phyloP scores from a whole-genome alignment of 2,888 invertebrate species.

The Hymenopus coronatus region DNA sequence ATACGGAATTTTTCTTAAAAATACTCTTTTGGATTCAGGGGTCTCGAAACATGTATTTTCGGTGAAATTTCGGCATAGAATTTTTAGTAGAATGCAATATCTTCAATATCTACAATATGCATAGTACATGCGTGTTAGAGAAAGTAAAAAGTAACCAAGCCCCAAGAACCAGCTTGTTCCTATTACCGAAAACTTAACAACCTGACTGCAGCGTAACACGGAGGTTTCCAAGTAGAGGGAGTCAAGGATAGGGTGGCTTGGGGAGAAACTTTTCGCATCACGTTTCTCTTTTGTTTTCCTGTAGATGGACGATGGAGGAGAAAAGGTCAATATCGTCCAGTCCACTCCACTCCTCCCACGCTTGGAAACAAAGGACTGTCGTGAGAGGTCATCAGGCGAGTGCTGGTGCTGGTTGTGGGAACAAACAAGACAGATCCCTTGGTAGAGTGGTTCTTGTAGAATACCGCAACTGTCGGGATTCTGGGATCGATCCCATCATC shows the following conservation, averaged over 20 bases:
- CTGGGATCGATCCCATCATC: not conserved
- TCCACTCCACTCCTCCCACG: not conserved
- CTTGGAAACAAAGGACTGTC: not conserved
- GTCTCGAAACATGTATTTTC: too few relatives aligned
- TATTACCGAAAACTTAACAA: not conserved
- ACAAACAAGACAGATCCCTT: not conserved
- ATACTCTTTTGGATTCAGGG: too few relatives aligned
- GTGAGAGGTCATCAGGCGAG: slow-evolving; percentile 1
- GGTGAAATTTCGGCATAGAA: too few relatives aligned
- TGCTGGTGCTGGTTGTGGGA: not conserved
- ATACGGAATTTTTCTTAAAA: too few relatives aligned
- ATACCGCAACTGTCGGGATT: not conserved
- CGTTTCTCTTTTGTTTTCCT: slow-evolving; percentile 13
- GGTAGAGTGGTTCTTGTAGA: not conserved
- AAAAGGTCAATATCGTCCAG: slow-evolving; percentile 22
- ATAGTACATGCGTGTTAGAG: not conserved
- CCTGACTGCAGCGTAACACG: not conserved
- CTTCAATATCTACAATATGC: not conserved
- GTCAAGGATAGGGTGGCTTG: not conserved
- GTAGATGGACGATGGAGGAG: slow-evolving; percentile 1
- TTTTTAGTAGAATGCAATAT: too few relatives aligned
- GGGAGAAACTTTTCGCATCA: not conserved
- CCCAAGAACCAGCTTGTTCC: not conserved
- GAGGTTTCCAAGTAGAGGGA: not conserved
- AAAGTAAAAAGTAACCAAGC: not conserved